Evolutionary conservation across 1,140 invertebrate species (phyloP).

Genomic region (Palaemon carinicauda): DNA sequence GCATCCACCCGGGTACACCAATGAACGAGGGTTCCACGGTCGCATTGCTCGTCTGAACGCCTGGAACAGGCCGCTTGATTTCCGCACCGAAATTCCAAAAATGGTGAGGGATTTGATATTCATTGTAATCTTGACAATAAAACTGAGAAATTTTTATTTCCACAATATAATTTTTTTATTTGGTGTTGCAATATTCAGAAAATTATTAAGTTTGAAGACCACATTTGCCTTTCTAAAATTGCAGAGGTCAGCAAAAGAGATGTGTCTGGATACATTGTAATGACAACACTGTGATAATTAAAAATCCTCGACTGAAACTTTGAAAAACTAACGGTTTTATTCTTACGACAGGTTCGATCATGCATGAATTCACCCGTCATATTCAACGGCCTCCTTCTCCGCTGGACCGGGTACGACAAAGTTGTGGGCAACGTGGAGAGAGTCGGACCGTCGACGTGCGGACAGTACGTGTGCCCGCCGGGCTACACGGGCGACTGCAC

Average conservation of each 20-base stretch:
- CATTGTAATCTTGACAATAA: not conserved
- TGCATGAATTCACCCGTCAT: conserved; percentile 91
- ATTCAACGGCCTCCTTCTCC: conserved; percentile 83
- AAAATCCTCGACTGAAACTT: no score
- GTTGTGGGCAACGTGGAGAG: conserved; percentile 88
- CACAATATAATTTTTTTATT: no score
- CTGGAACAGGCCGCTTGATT: conserved; percentile 89
- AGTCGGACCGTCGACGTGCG: conserved; percentile 89
- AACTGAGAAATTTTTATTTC: no score
- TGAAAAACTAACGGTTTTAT: no score
- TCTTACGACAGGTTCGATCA: conserved; percentile 64
- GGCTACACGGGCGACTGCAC: conserved; percentile 89
- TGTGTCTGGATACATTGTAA: no score
- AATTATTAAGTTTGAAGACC: no score
- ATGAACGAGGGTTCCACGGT: conserved; percentile 91
- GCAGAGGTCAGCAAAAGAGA: no score
- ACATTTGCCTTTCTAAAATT: no score
- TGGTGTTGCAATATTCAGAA: no score
- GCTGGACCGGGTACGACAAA: conserved; percentile 93
- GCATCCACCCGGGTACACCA: conserved; percentile 74
- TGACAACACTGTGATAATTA: no score
- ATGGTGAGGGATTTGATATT: conserved; percentile 65
- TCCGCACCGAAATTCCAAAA: conserved; percentile 92
- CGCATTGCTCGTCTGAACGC: conserved; percentile 93
- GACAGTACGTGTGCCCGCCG: conserved; percentile 83